phyloP scores from a whole-genome alignment of 2,888 invertebrate genomes.

The Oxycera nigricornis region DNA sequence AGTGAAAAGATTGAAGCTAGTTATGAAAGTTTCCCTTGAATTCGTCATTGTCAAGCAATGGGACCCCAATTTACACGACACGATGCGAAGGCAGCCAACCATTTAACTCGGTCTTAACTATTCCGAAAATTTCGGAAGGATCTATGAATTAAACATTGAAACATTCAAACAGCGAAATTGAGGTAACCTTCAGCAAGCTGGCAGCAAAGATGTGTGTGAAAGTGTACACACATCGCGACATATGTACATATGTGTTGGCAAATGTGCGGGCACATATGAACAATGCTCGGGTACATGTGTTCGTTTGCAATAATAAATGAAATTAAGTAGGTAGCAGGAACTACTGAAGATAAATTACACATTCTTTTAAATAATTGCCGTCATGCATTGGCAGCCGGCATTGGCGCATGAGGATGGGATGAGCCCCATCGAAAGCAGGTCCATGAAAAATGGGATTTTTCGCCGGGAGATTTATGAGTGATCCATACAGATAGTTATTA shows the following conservation, averaged over 20 bases:
- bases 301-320: slow-evolving; percentile 14
- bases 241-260: neutral
- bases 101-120: slow-evolving; percentile 37
- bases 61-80: slow-evolving; percentile 39
- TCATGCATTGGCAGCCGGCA: neutral
- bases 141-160: slow-evolving; percentile 18
- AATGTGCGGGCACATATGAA: neutral
- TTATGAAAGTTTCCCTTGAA: slow-evolving; percentile 35
- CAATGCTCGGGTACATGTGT: neutral
- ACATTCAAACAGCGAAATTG: slow-evolving; percentile 12
- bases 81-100: slow-evolving; percentile 32
- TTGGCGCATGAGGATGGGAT: neutral
- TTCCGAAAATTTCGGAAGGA: slow-evolving; percentile 22
- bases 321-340: slow-evolving; percentile 30
- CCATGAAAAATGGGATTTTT: slow-evolving; percentile 20
- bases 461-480: slow-evolving; percentile 8
- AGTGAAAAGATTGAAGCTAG: slow-evolving; percentile 34
- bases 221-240: neutral
- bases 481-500: slow-evolving; percentile 2
- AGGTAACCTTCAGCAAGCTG: neutral
- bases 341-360: slow-evolving; percentile 27
- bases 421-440: neutral
- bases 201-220: neutral
- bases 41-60: slow-evolving; percentile 38
- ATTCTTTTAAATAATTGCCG: slow-evolving; percentile 33